phyloP scores from a whole-genome alignment of 2,888 invertebrate species.

The Phragmatobia fuliginosa region DNA sequence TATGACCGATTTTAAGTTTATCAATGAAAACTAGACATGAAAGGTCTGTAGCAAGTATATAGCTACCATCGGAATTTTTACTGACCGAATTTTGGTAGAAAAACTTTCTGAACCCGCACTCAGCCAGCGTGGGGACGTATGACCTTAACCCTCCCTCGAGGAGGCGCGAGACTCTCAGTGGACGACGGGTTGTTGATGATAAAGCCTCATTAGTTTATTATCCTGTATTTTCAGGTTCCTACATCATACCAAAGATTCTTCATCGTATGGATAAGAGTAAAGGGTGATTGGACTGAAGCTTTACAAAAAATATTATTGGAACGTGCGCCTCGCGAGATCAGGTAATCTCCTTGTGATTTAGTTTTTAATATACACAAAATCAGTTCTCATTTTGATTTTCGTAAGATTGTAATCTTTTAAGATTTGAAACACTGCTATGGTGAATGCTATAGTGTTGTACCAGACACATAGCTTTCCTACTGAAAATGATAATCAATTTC shows the following conservation, averaged over 20 bases:
- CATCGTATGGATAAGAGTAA: conserved; percentile 81
- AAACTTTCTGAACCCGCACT: too few species aligned
- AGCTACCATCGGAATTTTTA: too few species aligned
- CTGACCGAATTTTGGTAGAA: too few species aligned
- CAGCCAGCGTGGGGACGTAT: too few species aligned
- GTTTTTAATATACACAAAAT: not conserved
- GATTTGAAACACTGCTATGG: not conserved
- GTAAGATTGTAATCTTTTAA: not conserved
- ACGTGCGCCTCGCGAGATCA: conserved; percentile 62
- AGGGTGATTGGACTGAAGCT: conserved; percentile 85
- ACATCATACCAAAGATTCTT: conserved; percentile 73
- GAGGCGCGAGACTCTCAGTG: too few species aligned
- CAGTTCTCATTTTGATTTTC: not conserved
- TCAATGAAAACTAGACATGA: too few species aligned
- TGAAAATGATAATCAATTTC: not conserved
- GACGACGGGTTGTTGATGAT: too few species aligned
- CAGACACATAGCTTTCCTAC: not conserved
- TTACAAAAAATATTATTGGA: conserved; percentile 71
- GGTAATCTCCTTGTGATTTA: conserved; percentile 50
- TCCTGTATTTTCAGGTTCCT: conserved; percentile 70
- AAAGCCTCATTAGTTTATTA: not conserved
- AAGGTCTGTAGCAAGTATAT: too few species aligned
- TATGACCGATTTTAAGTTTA: too few species aligned
- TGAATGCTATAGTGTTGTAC: too few species aligned
- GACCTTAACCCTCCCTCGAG: too few species aligned